These are phyloP conservation scores for Phalacrocorax brasilianus DNA, from an alignment of 2,113 vertebrate species.

Conservation along the genomic window DNA sequence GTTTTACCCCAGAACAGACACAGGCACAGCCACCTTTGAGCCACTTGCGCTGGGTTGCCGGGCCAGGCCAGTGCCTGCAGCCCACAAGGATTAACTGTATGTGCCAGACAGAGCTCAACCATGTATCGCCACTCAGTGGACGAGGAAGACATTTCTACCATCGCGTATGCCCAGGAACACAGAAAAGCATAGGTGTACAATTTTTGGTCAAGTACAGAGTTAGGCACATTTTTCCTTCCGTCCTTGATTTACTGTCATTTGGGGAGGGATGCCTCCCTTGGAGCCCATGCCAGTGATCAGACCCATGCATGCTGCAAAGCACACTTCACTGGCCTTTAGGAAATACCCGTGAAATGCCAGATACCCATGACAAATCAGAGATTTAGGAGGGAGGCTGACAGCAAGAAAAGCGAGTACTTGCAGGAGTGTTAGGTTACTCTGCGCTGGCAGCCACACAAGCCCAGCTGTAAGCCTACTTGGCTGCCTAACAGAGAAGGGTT, in stretches of 20 bases:
- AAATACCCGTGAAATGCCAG: constrained; percentile 44
- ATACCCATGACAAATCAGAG: constrained; percentile 32
- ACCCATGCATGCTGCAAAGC: not conserved
- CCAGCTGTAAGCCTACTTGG: constrained; percentile 15
- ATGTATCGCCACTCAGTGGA: fast-evolving
- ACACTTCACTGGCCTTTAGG: not conserved
- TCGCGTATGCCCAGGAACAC: not conserved
- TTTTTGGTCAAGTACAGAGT: not conserved
- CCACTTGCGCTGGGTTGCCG: fast-evolving
- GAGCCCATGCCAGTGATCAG: not conserved
- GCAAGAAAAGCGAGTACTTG: not conserved
- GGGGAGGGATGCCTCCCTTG: not conserved
- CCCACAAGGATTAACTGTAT: fast-evolving
- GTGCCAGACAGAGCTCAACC: not conserved
- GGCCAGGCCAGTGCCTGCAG: not conserved
- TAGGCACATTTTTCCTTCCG: not conserved
- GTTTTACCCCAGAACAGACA: not conserved
- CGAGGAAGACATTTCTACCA: not conserved
- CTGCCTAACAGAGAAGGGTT: not conserved
- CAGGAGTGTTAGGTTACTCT: not conserved
- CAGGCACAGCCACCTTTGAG: not conserved
- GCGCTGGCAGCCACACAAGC: constrained; percentile 21
- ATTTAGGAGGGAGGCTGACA: not conserved
- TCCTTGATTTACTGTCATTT: not conserved
- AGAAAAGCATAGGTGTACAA: not conserved